These are phyloP conservation scores for Formica selysi DNA, from an alignment of 1,140 invertebrate species.

Conservation along the genomic window DNA sequence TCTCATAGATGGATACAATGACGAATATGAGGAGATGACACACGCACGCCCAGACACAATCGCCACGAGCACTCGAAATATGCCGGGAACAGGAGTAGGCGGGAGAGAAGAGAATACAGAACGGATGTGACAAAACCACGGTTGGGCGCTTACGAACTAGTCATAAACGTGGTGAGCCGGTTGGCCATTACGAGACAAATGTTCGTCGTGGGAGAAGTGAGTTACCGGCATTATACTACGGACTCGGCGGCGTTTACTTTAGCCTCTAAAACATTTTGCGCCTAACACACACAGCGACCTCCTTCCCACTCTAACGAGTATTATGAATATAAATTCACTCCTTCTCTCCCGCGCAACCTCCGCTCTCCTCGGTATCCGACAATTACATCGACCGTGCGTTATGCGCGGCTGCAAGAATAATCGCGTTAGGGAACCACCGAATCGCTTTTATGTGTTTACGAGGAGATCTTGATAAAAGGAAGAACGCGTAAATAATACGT, in stretches of 20 bases:
- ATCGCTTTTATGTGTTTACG: not conserved
- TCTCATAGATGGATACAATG: conserved; percentile 13
- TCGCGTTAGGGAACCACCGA: not conserved
- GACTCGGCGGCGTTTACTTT: conserved; percentile 61
- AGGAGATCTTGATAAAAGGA: not conserved
- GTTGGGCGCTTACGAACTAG: conserved; percentile 63
- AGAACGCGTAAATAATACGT: too few relatives aligned
- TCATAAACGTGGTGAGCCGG: conserved; percentile 66
- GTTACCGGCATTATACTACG: conserved; percentile 62
- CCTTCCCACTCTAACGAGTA: not conserved
- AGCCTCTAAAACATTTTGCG: conserved; percentile 67
- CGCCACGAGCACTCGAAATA: conserved; percentile 16
- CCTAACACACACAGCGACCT: not conserved
- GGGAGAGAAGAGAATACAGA: not conserved
- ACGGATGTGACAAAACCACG: conserved; percentile 65
- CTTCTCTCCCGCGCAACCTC: not conserved
- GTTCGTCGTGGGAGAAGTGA: conserved; percentile 67
- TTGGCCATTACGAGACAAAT: conserved; percentile 71
- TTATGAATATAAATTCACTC: conserved; percentile 61
- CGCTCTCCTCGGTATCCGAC: conserved; percentile 43
- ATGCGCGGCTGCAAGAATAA: conserved; percentile 36
- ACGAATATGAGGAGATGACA: conserved; percentile 22
- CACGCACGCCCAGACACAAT: not conserved
- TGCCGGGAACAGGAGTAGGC: not conserved
- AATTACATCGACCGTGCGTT: conserved; percentile 43